Conservation (phyloP, 30 jellyfish, hydroid and myxozoan species). For the Aurelia aurita complex sp. Pacific region DNA sequence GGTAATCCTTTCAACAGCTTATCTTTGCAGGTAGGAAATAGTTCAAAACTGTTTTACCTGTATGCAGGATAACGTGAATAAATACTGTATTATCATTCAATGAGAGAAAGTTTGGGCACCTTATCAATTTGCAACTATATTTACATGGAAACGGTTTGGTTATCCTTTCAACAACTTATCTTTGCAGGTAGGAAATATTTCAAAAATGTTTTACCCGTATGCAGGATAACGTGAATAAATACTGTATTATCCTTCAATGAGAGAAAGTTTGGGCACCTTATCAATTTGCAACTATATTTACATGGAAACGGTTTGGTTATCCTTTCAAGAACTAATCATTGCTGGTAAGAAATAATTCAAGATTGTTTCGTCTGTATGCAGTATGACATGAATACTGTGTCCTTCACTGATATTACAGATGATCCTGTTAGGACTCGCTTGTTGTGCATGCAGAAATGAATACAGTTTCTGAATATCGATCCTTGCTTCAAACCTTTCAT, state of each 20-base stretch:
- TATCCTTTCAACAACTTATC: neutral
- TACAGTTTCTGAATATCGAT: conserved; percentile 77
- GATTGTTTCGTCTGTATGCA: conserved; percentile 71
- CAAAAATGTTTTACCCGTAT: neutral
- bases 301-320: no score
- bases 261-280: no score
- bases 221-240: no score
- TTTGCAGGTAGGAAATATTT: conserved; percentile 77
- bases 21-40: conserved; percentile 75
- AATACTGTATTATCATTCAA: conserved; percentile 63
- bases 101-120: neutral
- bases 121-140: no score
- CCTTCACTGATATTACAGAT: conserved; percentile 79
- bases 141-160: no score
- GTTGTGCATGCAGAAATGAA: conserved; percentile 89
- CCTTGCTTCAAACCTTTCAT: conserved; percentile 79
- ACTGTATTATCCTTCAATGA: no score
- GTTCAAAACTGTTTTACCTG: conserved; percentile 61
- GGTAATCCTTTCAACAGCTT: neutral
- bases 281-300: no score
- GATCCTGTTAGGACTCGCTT: conserved; percentile 44
- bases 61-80: conserved; percentile 56
- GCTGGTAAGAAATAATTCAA: conserved; percentile 78
- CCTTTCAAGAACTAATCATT: conserved; percentile 10
- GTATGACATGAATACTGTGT: conserved; percentile 68